Evolutionary conservation across 2,113 vertebrate species (phyloP), one percentile per base, ranked within the genome.

Genomic region (Globicephala melas): DNA sequence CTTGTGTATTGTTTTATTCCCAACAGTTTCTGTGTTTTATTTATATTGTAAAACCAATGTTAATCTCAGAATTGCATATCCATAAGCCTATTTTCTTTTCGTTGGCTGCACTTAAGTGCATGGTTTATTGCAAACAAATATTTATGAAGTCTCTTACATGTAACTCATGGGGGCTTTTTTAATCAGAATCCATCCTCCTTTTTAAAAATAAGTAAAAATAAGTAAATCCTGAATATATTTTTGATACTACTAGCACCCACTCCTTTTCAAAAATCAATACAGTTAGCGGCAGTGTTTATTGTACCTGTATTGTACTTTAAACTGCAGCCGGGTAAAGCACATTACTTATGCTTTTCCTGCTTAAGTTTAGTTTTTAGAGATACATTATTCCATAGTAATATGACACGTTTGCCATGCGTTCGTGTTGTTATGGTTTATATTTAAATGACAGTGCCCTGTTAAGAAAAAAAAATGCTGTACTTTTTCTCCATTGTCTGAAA

Each of bases 191-290:
- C 14, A 28, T 18, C 33, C 21, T 74, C 55, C 8, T 53, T 36
- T 81, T 92, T 58, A 70, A 76, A 84, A 89, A 63, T 83, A 88
- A 70, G 58, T 58, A 91, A 86, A 58, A 89, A 63, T 83, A 88
- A 70, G 58, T 58, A 91, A 86, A 58, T 55, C 23, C 23, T 89
- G 50, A 82, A 50, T 38, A 23, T 67, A 47, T 23, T 93, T 90
- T 60, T 65, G 38, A 63, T 44, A 60, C 7, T 50, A 33, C 26
- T 65, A 65, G 25, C 20, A 60, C 4, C 17, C 33, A 33, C 11
- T 14, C 50, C 28, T 50, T 53, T 81, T n/a, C n/a, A 67, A 70
- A 62, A 53, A 21, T 38, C 23, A 80, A 58, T 67, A 82, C 28
- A 65, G 5, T 62, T 68, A 67, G 31, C 88, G 89, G 17, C 63